Evolutionary conservation across 2,113 vertebrate species (phyloP).

Genomic region (Coturnix japonica): DNA sequence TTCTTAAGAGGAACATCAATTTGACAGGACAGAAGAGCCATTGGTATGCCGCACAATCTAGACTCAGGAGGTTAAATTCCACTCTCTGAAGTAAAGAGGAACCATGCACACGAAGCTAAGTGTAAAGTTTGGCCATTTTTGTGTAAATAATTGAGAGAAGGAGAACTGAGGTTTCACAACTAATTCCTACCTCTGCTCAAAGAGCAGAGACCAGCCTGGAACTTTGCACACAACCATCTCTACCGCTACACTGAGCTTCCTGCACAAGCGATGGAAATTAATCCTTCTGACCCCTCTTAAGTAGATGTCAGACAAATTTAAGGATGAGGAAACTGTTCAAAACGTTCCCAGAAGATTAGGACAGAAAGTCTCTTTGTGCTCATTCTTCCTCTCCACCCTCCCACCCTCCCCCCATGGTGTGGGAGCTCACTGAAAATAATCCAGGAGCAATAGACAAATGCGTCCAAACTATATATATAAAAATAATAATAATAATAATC

Average conservation of each 20-base stretch:
- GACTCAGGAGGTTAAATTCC: slow-evolving; percentile 45
- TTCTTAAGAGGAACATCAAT: background rate
- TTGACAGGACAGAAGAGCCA: slow-evolving; percentile 62
- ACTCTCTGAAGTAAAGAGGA: slow-evolving; percentile 30
- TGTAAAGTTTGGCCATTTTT: slow-evolving; percentile 54
- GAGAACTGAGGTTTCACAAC: slow-evolving; percentile 46
- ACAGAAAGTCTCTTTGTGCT: slow-evolving; percentile 67
- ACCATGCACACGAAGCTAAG: background rate
- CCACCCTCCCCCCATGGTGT: slow-evolving; percentile 53
- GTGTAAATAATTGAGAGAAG: background rate
- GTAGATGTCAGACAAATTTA: slow-evolving; percentile 45
- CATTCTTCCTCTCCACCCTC: slow-evolving; percentile 57
- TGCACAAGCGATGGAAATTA: slow-evolving; percentile 62
- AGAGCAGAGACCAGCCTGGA: slow-evolving; percentile 29
- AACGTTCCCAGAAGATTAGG: slow-evolving; percentile 71
- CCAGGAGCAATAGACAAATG: slow-evolving; percentile 82
- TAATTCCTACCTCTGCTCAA: slow-evolving; percentile 44
- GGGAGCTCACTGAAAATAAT: slow-evolving; percentile 82
- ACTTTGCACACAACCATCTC: slow-evolving; percentile 71
- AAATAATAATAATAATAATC: slow-evolving; percentile 77
- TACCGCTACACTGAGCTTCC: slow-evolving; percentile 70
- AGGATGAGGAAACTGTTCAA: slow-evolving; percentile 75
- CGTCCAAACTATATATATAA: slow-evolving; percentile 79
- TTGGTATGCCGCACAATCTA: slow-evolving; percentile 49
- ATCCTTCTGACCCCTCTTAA: slow-evolving; percentile 67